phyloP scores from a whole-genome alignment of 2,888 invertebrate species.

The Drosophila pseudotakahashii region DNA sequence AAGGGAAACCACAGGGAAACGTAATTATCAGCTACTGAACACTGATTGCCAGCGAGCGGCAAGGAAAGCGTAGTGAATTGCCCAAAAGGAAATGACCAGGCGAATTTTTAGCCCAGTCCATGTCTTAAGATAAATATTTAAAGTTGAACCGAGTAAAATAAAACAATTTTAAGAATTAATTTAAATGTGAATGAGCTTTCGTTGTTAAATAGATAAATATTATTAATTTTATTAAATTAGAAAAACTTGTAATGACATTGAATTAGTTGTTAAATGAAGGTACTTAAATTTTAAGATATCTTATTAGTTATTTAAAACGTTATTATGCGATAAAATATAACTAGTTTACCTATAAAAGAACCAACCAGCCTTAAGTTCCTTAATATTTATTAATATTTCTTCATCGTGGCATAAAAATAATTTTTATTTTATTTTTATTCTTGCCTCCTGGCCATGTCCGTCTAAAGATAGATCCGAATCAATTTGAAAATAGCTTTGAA shows the following conservation, averaged over 20 bases:
- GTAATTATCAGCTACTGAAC: conserved; percentile 53
- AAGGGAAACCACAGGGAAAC: conserved; percentile 58
- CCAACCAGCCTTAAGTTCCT: background rate
- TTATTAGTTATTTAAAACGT: background rate
- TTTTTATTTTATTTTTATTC: conserved; percentile 31
- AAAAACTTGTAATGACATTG: too few species aligned
- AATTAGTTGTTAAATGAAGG: too few species aligned
- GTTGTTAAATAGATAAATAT: too few species aligned
- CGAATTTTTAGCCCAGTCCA: background rate
- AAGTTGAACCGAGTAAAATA: background rate
- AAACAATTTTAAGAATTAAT: too few species aligned
- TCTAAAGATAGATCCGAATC: conserved; percentile 29
- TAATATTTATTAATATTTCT: conserved; percentile 11
- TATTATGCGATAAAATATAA: too few species aligned
- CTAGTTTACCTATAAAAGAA: too few species aligned
- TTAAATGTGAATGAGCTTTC: too few species aligned
- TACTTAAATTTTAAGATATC: background rate
- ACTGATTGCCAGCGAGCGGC: conserved; percentile 26
- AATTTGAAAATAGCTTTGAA: conserved; percentile 40
- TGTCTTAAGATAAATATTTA: background rate
- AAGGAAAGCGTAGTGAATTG: conserved; percentile 26
- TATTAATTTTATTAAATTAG: background rate
- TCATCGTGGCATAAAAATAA: conserved; percentile 26
- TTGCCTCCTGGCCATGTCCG: conserved; percentile 6
- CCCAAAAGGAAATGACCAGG: conserved; percentile 21